Evolutionary conservation across 2,113 vertebrate species (phyloP), one percentile per base, ranked within the genome.

Genomic region (Chloebia gouldiae): DNA sequence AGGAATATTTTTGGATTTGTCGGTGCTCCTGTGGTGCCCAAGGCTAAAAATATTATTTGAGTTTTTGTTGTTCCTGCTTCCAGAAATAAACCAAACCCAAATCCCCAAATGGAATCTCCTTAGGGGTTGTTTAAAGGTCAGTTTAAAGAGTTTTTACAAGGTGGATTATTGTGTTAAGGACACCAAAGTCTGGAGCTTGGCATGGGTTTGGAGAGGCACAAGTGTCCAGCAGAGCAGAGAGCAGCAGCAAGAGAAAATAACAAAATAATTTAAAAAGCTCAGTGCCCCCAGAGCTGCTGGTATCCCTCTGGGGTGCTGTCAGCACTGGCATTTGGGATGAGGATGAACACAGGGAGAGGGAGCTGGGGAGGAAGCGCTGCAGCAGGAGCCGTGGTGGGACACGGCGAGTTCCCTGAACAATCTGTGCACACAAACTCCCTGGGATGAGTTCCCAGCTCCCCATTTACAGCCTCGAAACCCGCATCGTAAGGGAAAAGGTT

Each of bases 1-100:
- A 96, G 63, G 79, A 90, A 76, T 86, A 93, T 90, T 93, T 96
- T 90, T 64, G 88, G 73, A 82, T 86, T 90, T 82, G 68, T 76
- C 72, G 79, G 86, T 45, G 24, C 56, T 92, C 63, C 70, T 49
- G 39, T 50, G 25, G 66, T 92, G 45, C 39, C 82, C 57, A 31
- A 45, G 75, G 50, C 79, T 92, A 73, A 90, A 93, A 93, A 91
- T 85, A 76, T 7, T 35, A 22, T 56, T 71, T 45, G 23, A 45
- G 12, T 11, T 94, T 90, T 87, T 30, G 54, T 91, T 53, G 57
- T 37, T 81, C 40, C 37, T 31, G 60, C 30, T 92, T 71, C 66
- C 66, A 86, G 84, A 95, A 93, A 90, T 80, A 88, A 85, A 79
- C 57, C 49, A 68, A 92, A 14, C 25, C 11, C 54, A 80, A 92